Evolutionary conservation across 2,888 invertebrate genomes (phyloP).

Genomic region (Ectemnius cavifrons): DNA sequence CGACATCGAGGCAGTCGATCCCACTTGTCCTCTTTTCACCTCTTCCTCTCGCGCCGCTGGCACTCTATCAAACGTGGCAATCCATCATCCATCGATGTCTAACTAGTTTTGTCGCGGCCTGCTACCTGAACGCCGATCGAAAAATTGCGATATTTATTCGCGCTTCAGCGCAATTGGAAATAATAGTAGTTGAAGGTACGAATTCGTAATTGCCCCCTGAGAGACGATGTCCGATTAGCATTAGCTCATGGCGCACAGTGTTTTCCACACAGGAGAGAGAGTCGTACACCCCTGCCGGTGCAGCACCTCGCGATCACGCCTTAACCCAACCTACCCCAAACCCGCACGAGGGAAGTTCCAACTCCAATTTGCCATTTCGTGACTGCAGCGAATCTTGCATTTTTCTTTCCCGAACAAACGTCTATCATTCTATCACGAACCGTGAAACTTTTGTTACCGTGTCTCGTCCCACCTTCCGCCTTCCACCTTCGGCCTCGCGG

Average conservation of each 20-base stretch:
- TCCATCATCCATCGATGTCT: not conserved
- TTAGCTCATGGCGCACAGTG: conserved; percentile 47
- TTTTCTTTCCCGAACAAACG: conserved; percentile 78
- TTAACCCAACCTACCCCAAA: conserved; percentile 75
- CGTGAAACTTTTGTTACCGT: conserved; percentile 73
- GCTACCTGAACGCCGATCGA: not conserved
- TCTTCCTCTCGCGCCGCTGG: not conserved
- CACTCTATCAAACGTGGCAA: not conserved
- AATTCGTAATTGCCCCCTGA: conserved; percentile 60
- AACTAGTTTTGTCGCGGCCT: too few relatives aligned
- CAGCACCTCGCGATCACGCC: conserved; percentile 60
- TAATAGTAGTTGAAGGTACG: conserved; percentile 40
- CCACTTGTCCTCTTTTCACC: conserved; percentile 4
- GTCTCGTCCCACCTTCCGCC: conserved; percentile 61
- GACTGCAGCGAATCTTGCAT: conserved; percentile 79
- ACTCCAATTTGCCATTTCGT: conserved; percentile 78
- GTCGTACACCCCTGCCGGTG: conserved; percentile 36
- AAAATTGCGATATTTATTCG: not conserved
- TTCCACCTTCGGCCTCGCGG: conserved; percentile 58
- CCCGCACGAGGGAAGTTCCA: conserved; percentile 73
- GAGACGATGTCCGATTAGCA: conserved; percentile 62
- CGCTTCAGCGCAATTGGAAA: not conserved
- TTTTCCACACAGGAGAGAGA: conserved; percentile 58
- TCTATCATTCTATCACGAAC: conserved; percentile 78
- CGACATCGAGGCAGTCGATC: not conserved